These are phyloP conservation scores for Recurvirostra avosetta DNA, from an alignment of 2,113 vertebrate species.

Conservation along the genomic window DNA sequence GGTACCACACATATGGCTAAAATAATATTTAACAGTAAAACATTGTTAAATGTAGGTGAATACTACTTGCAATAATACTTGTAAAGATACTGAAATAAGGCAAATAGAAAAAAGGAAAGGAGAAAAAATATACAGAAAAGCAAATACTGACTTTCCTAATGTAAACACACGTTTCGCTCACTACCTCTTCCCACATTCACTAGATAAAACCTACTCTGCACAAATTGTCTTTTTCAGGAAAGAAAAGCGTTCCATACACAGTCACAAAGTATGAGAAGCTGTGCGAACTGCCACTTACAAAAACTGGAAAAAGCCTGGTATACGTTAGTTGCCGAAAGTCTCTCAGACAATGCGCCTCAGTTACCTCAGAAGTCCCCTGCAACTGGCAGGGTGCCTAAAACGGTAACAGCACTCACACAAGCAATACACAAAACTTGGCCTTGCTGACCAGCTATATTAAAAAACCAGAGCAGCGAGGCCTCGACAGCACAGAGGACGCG, in stretches of 20 bases:
- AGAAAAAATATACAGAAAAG: background rate
- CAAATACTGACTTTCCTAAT: background rate
- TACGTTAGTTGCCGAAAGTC: rapidly evolving
- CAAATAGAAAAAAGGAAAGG: background rate
- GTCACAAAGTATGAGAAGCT: background rate
- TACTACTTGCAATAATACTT: background rate
- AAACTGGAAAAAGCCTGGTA: background rate
- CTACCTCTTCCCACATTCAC: background rate
- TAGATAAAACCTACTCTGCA: background rate
- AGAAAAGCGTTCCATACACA: background rate
- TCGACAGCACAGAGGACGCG: rapidly evolving
- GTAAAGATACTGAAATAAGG: background rate
- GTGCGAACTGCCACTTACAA: rapidly evolving
- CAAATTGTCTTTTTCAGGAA: background rate
- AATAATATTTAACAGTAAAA: background rate
- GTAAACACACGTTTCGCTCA: rapidly evolving
- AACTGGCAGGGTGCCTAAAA: background rate
- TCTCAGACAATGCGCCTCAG: rapidly evolving
- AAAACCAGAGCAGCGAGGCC: background rate
- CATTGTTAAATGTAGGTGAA: rapidly evolving
- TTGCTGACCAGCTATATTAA: background rate
- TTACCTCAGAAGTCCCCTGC: rapidly evolving
- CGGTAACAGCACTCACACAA: too few relatives aligned
- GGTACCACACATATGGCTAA: background rate
- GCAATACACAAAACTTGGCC: background rate